Evolutionary conservation across 1,140 invertebrate genomes (phyloP), one percentile per base, ranked within the genome.

Genomic region (Antheraea mylitta): DNA sequence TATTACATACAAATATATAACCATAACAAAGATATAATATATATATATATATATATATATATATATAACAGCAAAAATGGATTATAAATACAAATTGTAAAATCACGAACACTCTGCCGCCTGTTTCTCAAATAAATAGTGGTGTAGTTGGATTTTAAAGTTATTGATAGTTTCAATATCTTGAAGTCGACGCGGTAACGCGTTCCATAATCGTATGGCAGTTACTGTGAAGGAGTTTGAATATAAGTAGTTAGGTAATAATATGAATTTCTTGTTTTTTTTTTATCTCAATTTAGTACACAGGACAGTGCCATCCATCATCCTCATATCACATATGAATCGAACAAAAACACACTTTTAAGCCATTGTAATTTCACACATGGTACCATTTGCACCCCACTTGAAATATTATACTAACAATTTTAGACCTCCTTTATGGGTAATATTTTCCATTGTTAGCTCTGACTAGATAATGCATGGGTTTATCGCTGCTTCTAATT

Each of bases 401-500:
- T 82, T 86, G 89, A 87, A 91, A 91, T 86, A 91, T 89, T 87
- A 91, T 89, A 86, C 82, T 85, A 83, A 86, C 85, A 80, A 88
- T 89, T 89, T 89, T 89, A 83, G 45, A 11, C 79, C 81, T 60
- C 68, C 70, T 78, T 68, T 68, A 85, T 77, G 89, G 86, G 86
- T 83, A 87, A 88, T 88, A 88, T 84, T 90, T 82, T 82, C 75
- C 76, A 85, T 89, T 91, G 87, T 89, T 80, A 70, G 11, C 65
- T 68, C 64, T 84, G 83, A 91, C 85, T 89, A 91, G 89, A 91
- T 91, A 91, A 91, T 91, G 83, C 86, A 90, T 85, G 87, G 86
- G 85, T 87, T 89, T 89, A 87, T 87, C 80, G 77, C 75, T 80
- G 69, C 74, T 82, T 77, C 83, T 89, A 90, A 91, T 90, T 86